Percentiles rank a stretch among this genome's conserved stretches.
These are phyloP conservation scores for Setipinna tenuifilis DNA, from an alignment of 2,797 vertebrate genomes.

Conservation along the genomic window DNA sequence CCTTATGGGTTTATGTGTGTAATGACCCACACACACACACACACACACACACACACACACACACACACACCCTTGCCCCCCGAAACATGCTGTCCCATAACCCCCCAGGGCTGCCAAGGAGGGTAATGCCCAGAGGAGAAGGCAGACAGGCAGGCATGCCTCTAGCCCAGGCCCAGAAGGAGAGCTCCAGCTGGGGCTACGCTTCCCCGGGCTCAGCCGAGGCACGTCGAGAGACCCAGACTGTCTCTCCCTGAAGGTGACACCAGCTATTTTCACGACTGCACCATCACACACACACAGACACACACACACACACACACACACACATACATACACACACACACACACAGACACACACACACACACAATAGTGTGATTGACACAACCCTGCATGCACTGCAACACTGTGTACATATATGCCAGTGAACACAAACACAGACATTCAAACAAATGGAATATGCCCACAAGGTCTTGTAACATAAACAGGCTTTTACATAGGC, in stretches of 20 bases:
- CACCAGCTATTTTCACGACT: slow-evolving; percentile 11
- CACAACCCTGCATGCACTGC: too few relatives aligned
- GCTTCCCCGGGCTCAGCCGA: slow-evolving; percentile 18
- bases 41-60: too few relatives aligned
- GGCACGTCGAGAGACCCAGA: slow-evolving; percentile 59
- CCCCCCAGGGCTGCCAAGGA: neutral
- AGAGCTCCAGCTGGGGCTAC: slow-evolving; percentile 5
- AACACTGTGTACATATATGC: too few relatives aligned
- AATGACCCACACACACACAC: too few relatives aligned
- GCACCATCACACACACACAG: slow-evolving; percentile 38
- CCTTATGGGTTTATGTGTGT: too few relatives aligned
- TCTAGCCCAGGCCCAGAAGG: slow-evolving; percentile 51
- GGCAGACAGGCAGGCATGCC: slow-evolving; percentile 54
- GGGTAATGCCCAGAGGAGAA: neutral
- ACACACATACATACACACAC: too few relatives aligned
- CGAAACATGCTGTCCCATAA: neutral
- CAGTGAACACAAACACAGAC: neutral
- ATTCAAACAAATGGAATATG: neutral
- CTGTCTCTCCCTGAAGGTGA: slow-evolving; percentile 23
- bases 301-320: slow-evolving; percentile 62
- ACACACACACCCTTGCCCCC: neutral
- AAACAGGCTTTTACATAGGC: neutral
- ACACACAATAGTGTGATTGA: too few relatives aligned
- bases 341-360: slow-evolving; percentile 3
- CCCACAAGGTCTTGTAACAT: neutral